Evolutionary conservation across 2,797 vertebrate species (phyloP).

Genomic region (Taeniopygia guttata): DNA sequence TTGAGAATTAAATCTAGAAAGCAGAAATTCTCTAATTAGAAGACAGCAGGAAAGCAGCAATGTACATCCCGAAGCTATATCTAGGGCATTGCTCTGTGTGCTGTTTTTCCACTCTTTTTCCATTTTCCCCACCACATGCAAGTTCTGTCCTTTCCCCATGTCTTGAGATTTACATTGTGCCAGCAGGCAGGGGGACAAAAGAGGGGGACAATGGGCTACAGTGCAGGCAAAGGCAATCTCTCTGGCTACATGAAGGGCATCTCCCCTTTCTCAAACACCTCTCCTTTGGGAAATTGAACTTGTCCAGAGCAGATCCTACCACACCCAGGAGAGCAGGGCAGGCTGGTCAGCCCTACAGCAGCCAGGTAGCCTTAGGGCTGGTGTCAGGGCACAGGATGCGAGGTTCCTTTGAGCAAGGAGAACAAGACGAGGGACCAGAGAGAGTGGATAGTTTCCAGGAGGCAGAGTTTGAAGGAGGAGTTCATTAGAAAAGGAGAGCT

Average conservation of each 20-base stretch:
- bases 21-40: background rate
- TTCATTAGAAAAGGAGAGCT: background rate
- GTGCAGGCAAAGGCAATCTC: background rate
- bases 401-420: background rate
- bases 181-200: background rate
- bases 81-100: background rate
- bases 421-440: background rate
- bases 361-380: background rate
- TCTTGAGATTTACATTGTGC: background rate
- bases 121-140: background rate
- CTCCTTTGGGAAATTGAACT: background rate
- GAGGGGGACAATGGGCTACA: background rate
- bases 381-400: background rate
- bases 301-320: background rate
- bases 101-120: background rate
- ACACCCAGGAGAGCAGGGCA: background rate
- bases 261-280: background rate
- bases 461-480: background rate
- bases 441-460: fast-evolving
- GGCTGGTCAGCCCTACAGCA: background rate
- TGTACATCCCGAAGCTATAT: fast-evolving
- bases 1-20: background rate
- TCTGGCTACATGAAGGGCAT: background rate
- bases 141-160: background rate
- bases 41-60: background rate